Evolutionary conservation across 2,797 vertebrate genomes (phyloP), one percentile per base, ranked within the genome.

Genomic region (Muscicapa comitata): DNA sequence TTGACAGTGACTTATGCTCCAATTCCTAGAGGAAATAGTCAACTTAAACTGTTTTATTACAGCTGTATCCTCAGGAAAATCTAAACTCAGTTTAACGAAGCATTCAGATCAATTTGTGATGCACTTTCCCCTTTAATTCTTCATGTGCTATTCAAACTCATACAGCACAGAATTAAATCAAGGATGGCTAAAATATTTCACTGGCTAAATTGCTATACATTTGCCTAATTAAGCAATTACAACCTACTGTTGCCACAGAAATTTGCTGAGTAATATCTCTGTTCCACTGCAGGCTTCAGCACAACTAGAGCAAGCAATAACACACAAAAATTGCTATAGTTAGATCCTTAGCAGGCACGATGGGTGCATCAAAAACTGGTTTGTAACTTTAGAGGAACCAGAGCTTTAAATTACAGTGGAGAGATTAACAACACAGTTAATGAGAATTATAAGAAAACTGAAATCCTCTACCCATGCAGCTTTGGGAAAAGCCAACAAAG

Each of bases 221-320:
- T 82, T 91, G 71, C 76, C 65, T 87, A 71, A 94, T 82, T 83
- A 95, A 53, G 78, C 90, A 93, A 68, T 86, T 83, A 79, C 67
- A 88, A 90, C 47, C 68, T 75, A 81, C 43, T 88, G 71, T 54
- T 78, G 54, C 53, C 47, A 82, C 80, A 90, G 82, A 90, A 38
- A 73, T 84, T 95, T 95, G 76, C 70, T 93, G 87, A 95, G 54
- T 82, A 93, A 91, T 77, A 33, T 23, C 26, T 88, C 77, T 76
- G 31, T 37, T 86, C 31, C 26, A 74, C 40, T 42, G 33, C 40
- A 83, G 76, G 45, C n/a, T 91, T 65, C 35, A 80, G 85, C 74
- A 53, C 58, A 90, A 45, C 63, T 53, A 72, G 8, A 68, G 43
- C 82, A 93, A 77, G 38, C 9, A 90, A 2, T 57, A 92, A n/a